Percentiles rank a stretch among this genome's conserved stretches.
phyloP scores from a whole-genome alignment of 2,888 invertebrate species.

The Gastrophysa polygoni region DNA sequence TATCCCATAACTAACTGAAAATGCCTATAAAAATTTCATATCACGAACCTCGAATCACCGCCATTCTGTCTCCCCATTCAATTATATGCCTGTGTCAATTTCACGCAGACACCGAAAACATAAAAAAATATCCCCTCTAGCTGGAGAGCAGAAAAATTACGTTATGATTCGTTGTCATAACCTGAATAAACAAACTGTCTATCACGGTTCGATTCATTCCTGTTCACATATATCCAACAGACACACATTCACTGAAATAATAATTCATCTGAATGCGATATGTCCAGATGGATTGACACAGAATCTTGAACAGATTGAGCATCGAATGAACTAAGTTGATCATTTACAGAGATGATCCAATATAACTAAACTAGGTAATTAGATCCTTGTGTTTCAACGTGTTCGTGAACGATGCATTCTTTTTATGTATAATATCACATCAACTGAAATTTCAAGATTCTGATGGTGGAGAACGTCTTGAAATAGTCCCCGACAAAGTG shows the following conservation, averaged over 20 bases:
- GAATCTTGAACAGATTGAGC: too few relatives aligned
- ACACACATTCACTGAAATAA: neutral
- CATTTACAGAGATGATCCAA: too few relatives aligned
- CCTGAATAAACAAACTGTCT: constrained; percentile 37
- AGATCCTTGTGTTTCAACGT: too few relatives aligned
- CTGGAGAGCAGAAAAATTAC: neutral
- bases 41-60: neutral
- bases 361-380: too few relatives aligned
- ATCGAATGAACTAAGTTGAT: too few relatives aligned
- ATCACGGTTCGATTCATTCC: constrained; percentile 37
- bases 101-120: neutral
- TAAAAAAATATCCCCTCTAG: neutral
- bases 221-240: constrained; percentile 32
- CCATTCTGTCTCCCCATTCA: neutral
- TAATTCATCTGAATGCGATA: neutral
- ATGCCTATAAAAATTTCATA: neutral
- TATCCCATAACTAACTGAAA: neutral
- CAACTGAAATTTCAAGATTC: too few relatives aligned
- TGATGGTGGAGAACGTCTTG: too few relatives aligned
- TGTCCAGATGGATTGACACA: too few relatives aligned
- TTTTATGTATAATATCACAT: too few relatives aligned
- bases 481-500: too few relatives aligned
- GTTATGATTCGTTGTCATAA: too few relatives aligned
- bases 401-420: too few relatives aligned
- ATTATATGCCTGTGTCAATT: neutral